A percentile compares a stretch with the other conserved stretches of the same genome.
Evolutionary conservation across 2,797 vertebrate species (phyloP).

Genomic region (Geotrypetes seraphini): DNA sequence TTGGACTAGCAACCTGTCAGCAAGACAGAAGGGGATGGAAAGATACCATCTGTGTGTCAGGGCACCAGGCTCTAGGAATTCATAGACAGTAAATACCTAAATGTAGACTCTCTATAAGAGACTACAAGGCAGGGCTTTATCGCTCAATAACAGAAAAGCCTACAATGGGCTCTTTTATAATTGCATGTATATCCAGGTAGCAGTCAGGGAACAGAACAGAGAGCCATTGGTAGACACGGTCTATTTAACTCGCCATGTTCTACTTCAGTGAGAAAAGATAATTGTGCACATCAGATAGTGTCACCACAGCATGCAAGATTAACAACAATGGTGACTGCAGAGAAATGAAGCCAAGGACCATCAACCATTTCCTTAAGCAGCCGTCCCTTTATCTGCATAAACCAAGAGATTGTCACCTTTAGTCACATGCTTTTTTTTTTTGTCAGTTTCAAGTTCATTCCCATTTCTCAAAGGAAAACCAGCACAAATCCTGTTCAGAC

Average conservation of each 20-base stretch:
- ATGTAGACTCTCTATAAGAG: too few relatives aligned
- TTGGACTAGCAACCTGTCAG: too few relatives aligned
- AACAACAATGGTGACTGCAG: background rate
- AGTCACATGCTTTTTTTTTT: too few relatives aligned
- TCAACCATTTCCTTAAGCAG: background rate
- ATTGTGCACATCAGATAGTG: constrained; percentile 14
- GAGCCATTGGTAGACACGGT: constrained; percentile 22
- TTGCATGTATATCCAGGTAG: constrained; percentile 12
- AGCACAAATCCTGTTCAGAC: too few relatives aligned
- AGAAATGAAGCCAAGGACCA: constrained; percentile 8
- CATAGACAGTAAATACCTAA: background rate
- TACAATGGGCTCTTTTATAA: constrained; percentile 6
- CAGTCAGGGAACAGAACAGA: constrained; percentile 19
- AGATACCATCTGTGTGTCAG: too few relatives aligned
- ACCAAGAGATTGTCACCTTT: background rate
- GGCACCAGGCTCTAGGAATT: background rate
- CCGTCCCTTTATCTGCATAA: constrained; percentile 4
- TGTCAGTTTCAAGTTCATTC: background rate
- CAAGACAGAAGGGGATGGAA: too few relatives aligned
- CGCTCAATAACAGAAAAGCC: constrained; percentile 1
- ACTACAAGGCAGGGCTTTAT: background rate
- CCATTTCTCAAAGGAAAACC: background rate
- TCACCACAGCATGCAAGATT: constrained; percentile 7
- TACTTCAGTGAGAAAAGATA: constrained; percentile 19
- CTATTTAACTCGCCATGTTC: constrained; percentile 29